These are phyloP conservation scores for Epistrophella euchroma DNA, from an alignment of 2,888 invertebrate genomes.

Conservation along the genomic window DNA sequence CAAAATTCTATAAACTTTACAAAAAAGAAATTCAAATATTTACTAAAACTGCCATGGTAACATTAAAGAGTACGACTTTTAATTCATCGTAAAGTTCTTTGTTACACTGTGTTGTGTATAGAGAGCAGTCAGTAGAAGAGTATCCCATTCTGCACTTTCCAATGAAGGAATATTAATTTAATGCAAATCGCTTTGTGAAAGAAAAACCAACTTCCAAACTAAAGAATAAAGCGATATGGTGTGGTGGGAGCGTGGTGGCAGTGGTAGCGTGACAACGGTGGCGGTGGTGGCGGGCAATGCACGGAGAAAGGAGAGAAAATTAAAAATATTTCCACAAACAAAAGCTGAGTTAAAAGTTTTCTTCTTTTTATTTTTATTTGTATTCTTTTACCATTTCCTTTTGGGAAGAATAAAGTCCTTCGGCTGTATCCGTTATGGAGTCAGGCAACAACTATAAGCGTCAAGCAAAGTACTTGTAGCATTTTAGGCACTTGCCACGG, in stretches of 20 bases:
- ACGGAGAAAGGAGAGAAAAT: conserved; percentile 41
- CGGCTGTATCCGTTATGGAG: conserved; percentile 64
- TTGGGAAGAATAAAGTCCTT: conserved; percentile 59
- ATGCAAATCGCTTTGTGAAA: conserved; percentile 74
- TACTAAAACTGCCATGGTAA: conserved; percentile 46
- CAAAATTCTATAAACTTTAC: conserved; percentile 20
- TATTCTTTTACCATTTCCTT: conserved; percentile 19
- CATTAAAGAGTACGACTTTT: conserved; percentile 67
- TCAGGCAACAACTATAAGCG: conserved; percentile 70
- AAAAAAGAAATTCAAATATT: conserved; percentile 51
- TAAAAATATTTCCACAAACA: conserved; percentile 74
- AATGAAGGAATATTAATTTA: conserved; percentile 73
- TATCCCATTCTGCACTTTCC: conserved; percentile 51
- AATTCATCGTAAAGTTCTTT: conserved; percentile 31
- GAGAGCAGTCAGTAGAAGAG: not conserved
- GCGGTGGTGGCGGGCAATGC: too few species aligned
- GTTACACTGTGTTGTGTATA: not conserved
- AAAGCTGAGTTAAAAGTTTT: conserved; percentile 71
- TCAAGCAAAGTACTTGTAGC: conserved; percentile 73
- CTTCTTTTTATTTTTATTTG: conserved; percentile 20
- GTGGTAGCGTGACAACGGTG: not conserved
- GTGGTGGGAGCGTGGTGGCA: not conserved
- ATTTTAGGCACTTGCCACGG: conserved; percentile 73
- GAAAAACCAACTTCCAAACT: conserved; percentile 52
- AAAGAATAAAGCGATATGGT: not conserved